Base-by-base conservation (phyloP, 1,140 invertebrate species). In the Lordiphosa clarofinis region DNA sequence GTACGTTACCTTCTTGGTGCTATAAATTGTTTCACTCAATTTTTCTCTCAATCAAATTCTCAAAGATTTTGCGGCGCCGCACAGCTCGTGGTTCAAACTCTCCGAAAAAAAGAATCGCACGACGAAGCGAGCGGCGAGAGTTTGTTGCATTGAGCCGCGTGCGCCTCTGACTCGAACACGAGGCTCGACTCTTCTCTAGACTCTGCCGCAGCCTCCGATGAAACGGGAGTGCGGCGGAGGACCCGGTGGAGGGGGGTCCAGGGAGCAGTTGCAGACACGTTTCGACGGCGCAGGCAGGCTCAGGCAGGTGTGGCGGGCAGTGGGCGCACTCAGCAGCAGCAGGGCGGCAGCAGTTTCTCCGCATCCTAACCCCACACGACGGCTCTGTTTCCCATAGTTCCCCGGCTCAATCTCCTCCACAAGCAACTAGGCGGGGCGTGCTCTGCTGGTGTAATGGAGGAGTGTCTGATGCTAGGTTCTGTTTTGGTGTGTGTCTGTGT, bases 1-100 rank as follows among this genome's bases (percentile, higher is more conserved):
- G 78, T 84, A 84, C 78, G 73, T 84, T 84, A 84, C 78, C 78
- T 82, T 84, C 78, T 82, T 82, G 73, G 78, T 84, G 76, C 76
- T 82, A 82, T 67, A 82, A 78, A 82, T 82, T 82, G 76, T 82
- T 84, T 84, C 59, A 84, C 54, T 84, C 78, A 84, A 72, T 82
- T 74, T 66, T 82, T 84, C 67, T 82, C 78, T 82, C 76, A 82
- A 84, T 82, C 64, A 82, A 84, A 81, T 84, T 84, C 73, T 84
- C 69, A 78, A 82, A 86, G 71, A 56, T 61, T 50, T 58, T 59
- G 56, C 56, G 73, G 61, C 79, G 60, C 44, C 65, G 79, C 78
- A 70, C 79, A 84, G 78, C 78, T 84, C 78, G 68, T 73, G 78
- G 59, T 84, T 64, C 78, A 84, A 84, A 84, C 78, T 84, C 78